Evolutionary conservation across 2,113 vertebrate species (phyloP), one percentile per base, ranked within the genome.

Genomic region (Chunga burmeisteri): DNA sequence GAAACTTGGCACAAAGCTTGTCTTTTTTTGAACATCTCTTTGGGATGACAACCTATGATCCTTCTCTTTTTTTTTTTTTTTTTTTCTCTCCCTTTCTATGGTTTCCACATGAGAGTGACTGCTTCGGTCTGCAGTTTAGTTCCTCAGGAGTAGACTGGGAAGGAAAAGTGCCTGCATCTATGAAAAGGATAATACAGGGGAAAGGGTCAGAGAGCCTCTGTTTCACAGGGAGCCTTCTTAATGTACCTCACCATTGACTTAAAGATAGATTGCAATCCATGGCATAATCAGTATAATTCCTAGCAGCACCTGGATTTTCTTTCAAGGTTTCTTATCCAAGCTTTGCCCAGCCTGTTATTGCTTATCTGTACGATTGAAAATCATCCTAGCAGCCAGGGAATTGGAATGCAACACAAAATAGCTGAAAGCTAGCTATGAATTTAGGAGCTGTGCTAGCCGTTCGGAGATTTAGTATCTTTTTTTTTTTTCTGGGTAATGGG

Each of bases 371-470:
- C 8, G 9, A 93, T 50, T 22, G 10, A 91, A 89, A 95, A 58
- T 74, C 58, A 55, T 94, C 50, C 50, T 68, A 88, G 42, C 87
- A 90, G 70, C 32, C 93, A 66, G 61, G 29, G 66, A 86, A 88
- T 32, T 82, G 66, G 36, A 88, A 94, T 82, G 50, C 29, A 79
- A 81, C 52, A 86, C 38, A 71, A 82, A 91, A 72, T 61, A 96
- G 68, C 79, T 93, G 82, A 92, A 89, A 96, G 83, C 70, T 79
- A 94, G 83, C 72, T 81, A 38, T 94, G 93, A 85, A 93, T 93
- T 93, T 88, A 86, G 74, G 79, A 91, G 74, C 74, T 91, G 58
- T 91, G 38, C 50, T 95, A 75, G 83, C 66, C 15, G 4, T 77
- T 95, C 4, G 4, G 70, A 77, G 81, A 87, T 95, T 72, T 84